These are phyloP conservation scores for Lucilia cuprina DNA, from an alignment of 1,140 invertebrate genomes.

Conservation along the genomic window DNA sequence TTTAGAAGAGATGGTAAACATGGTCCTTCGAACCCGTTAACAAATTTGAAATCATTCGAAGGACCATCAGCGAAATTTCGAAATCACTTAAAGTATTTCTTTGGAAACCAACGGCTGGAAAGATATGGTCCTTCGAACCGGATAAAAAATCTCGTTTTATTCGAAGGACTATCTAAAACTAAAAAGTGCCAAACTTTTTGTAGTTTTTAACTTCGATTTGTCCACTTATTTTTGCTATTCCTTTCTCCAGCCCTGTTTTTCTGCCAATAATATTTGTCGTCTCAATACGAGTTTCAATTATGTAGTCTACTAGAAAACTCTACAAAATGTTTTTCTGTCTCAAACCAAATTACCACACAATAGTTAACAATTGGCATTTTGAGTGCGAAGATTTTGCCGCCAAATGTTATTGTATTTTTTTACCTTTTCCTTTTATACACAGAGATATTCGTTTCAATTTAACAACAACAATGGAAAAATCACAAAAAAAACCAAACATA, in stretches of 20 bases:
- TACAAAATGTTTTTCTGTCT: background rate
- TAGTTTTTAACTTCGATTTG: too few species aligned
- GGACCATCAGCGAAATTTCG: too few species aligned
- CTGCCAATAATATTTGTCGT: background rate
- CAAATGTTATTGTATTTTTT: constrained; percentile 3
- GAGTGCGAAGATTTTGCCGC: constrained; percentile 9
- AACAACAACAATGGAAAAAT: background rate
- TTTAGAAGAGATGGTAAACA: too few species aligned
- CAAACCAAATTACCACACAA: constrained; percentile 4
- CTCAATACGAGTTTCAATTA: background rate
- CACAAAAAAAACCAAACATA: background rate
- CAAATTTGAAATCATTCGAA: too few species aligned
- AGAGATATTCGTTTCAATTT: background rate
- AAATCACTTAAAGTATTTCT: too few species aligned
- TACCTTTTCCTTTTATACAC: background rate
- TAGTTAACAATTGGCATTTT: constrained; percentile 6
- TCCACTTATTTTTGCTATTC: too few species aligned
- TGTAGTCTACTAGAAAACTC: background rate
- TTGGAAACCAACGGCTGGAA: too few species aligned
- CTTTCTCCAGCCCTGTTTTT: background rate
- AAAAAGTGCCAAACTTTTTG: too few species aligned
- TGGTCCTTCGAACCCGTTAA: too few species aligned
- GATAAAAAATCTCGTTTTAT: too few species aligned
- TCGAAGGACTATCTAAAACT: too few species aligned
- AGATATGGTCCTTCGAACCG: too few species aligned